These are phyloP conservation scores for Labeo catla DNA, from an alignment of 2,113 vertebrate genomes.

Conservation along the genomic window DNA sequence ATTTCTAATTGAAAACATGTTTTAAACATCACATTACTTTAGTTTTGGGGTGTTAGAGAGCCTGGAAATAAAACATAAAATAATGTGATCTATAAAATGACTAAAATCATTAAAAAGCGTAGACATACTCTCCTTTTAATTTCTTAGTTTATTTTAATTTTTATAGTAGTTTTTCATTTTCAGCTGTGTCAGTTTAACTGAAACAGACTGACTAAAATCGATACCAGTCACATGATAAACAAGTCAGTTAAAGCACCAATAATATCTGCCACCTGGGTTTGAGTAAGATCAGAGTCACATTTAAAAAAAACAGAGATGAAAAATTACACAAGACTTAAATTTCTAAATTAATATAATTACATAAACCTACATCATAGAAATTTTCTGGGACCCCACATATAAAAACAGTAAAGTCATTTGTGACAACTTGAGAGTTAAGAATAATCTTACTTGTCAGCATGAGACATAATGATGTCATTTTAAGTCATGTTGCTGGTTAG, in stretches of 20 bases:
- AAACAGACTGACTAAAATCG: not conserved
- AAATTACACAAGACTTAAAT: too few relatives aligned
- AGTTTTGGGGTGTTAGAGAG: not conserved
- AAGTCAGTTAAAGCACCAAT: not conserved
- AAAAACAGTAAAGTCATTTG: not conserved
- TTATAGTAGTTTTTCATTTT: not conserved
- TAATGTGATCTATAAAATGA: not conserved
- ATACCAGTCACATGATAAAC: not conserved
- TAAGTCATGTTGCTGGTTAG: not conserved
- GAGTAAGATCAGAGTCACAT: not conserved
- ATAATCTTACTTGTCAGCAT: not conserved
- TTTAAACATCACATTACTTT: not conserved
- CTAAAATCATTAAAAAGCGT: not conserved
- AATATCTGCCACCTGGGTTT: not conserved
- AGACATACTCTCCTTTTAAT: not conserved
- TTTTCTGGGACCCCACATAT: not conserved
- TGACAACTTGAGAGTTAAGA: not conserved
- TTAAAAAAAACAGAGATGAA: too few relatives aligned
- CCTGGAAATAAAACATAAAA: not conserved
- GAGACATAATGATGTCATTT: conserved; percentile 4
- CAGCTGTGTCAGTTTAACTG: too few relatives aligned
- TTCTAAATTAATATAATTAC: not conserved
- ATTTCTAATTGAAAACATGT: too few relatives aligned
- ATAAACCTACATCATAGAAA: not conserved
- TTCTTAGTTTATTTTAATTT: not conserved